Percentiles rank a stretch among this genome's conserved stretches.
These are phyloP conservation scores for Scomber scombrus DNA, from an alignment of 2,113 vertebrate species.

Conservation along the genomic window DNA sequence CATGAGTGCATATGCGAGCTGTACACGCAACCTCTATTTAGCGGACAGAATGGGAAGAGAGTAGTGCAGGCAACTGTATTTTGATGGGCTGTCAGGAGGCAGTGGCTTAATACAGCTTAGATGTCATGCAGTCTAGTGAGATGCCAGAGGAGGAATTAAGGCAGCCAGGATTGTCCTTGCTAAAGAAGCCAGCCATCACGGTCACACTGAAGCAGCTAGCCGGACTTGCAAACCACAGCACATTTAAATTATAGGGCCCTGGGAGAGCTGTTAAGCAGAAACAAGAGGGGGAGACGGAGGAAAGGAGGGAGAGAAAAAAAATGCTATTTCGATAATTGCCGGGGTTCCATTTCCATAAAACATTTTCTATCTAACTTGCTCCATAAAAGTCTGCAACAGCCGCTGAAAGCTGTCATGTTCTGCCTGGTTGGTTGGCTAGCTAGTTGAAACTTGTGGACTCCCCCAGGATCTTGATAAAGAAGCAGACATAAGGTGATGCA, in stretches of 20 bases:
- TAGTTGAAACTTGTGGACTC: conserved; percentile 16
- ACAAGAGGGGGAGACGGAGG: conserved; percentile 46
- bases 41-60: conserved; percentile 67
- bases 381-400: conserved; percentile 64
- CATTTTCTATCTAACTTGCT: conserved; percentile 64
- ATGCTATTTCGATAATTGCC: conserved; percentile 71
- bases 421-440: conserved; percentile 27
- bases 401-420: conserved; percentile 44
- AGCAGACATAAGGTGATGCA: conserved; percentile 36
- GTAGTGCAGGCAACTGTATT: conserved; percentile 55
- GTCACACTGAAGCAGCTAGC: conserved; percentile 58
- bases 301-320: conserved; percentile 29
- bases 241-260: conserved; percentile 79
- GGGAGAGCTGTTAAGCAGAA: conserved; percentile 73
- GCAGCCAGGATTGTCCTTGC: conserved; percentile 67
- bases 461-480: conserved; percentile 46
- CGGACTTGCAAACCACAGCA: conserved; percentile 76
- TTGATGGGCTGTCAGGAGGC: conserved; percentile 75
- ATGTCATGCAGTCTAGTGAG: conserved; percentile 67
- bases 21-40: conserved; percentile 60
- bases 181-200: conserved; percentile 56
- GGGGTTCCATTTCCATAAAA: conserved; percentile 76
- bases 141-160: conserved; percentile 72
- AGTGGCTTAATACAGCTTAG: conserved; percentile 74
- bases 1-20: conserved; percentile 52